Percentiles rank a stretch among this genome's conserved stretches.
Evolutionary conservation across 2,113 vertebrate species (phyloP).

Genomic region (Mystacornis crossleyi): DNA sequence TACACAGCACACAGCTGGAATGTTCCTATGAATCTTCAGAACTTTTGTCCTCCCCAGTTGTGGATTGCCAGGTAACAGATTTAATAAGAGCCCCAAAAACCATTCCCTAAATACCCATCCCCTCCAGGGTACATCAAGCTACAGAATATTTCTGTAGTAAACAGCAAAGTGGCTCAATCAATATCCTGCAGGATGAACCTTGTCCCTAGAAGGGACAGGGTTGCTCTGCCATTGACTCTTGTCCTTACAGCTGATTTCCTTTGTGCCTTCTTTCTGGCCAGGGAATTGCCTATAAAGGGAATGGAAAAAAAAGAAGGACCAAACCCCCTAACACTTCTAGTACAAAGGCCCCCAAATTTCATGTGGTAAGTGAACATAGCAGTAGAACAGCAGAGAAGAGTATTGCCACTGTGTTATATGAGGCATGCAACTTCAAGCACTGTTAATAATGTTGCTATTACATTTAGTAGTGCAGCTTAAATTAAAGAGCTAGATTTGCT

Average conservation of each 20-base stretch:
- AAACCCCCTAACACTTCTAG: not conserved
- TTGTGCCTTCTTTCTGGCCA: not conserved
- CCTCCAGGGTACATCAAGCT: not conserved
- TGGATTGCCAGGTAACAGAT: not conserved
- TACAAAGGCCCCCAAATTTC: not conserved
- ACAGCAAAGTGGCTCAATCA: not conserved
- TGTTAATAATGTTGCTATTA: not conserved
- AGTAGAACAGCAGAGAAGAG: not conserved
- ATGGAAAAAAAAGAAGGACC: not conserved
- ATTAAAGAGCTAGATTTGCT: conserved; percentile 8
- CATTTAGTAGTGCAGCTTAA: not conserved
- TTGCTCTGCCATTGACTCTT: not conserved
- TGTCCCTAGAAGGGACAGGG: not conserved
- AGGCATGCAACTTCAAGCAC: not conserved
- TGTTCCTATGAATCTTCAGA: not conserved
- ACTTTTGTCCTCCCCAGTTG: not conserved
- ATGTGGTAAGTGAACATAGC: not conserved
- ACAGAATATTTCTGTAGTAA: not conserved
- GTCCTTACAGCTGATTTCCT: not conserved
- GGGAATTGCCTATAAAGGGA: not conserved
- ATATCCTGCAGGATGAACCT: not conserved
- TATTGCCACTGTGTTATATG: not conserved
- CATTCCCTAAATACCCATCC: not conserved
- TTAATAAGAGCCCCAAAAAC: not conserved
- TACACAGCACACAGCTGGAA: not conserved